A percentile compares a stretch with the other conserved stretches of the same genome.
Evolutionary conservation across 1,140 invertebrate genomes (phyloP).

Genomic region (Heliconius hermathena): DNA sequence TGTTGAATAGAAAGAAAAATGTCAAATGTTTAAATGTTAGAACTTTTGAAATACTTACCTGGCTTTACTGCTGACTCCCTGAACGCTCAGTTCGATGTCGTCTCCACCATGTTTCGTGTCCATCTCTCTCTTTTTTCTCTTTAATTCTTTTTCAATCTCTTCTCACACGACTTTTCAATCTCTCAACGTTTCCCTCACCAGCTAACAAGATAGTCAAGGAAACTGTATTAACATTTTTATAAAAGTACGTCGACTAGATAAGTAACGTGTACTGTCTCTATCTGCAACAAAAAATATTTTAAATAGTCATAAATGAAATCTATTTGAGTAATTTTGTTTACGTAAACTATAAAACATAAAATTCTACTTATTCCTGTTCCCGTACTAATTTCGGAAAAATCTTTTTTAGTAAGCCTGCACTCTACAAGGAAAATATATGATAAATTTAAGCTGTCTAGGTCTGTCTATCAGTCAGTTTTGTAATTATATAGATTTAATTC

Average conservation of each 20-base stretch:
- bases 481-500: too few relatives aligned
- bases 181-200: constrained; percentile 40
- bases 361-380: too few relatives aligned
- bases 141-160: constrained; percentile 38
- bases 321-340: too few relatives aligned
- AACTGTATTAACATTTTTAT: constrained; percentile 72
- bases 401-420: too few relatives aligned
- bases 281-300: constrained; percentile 52
- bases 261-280: constrained; percentile 38
- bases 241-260: constrained; percentile 59
- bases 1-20: not conserved
- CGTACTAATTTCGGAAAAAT: too few relatives aligned
- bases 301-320: not conserved
- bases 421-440: too few relatives aligned
- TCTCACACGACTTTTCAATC: constrained; percentile 37
- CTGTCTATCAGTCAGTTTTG: too few relatives aligned
- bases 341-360: too few relatives aligned
- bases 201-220: constrained; percentile 46
- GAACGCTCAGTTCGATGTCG: constrained; percentile 72
- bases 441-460: too few relatives aligned
- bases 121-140: constrained; percentile 53
- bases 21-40: not conserved
- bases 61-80: constrained; percentile 64
- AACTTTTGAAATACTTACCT: constrained; percentile 40
- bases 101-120: constrained; percentile 69